A percentile compares a stretch with the other conserved stretches of the same genome.
phyloP scores from a whole-genome alignment of 37 sponge, comb jelly and placozoan genomes.

The Oscarella lobularis region DNA sequence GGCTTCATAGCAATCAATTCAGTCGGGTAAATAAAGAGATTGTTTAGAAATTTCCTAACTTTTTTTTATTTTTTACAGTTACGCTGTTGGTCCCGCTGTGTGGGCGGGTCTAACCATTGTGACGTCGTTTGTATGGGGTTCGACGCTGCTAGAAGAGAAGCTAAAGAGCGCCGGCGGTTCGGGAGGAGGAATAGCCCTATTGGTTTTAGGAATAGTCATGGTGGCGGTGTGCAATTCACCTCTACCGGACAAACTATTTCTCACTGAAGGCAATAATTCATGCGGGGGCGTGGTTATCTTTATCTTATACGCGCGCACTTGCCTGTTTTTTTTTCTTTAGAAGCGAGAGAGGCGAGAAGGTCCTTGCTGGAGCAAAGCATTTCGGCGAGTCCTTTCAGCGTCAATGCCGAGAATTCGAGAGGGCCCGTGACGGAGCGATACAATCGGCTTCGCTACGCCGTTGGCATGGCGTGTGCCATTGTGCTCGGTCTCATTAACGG shows the following conservation, averaged over 20 bases:
- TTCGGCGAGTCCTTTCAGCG: neutral
- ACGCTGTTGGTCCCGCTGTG: conserved; percentile 5
- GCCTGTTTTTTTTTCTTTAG: too few species aligned
- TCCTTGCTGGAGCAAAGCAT: too few species aligned
- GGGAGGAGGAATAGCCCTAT: neutral
- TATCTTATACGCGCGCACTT: neutral
- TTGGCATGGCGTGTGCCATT: neutral
- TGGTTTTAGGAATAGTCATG: neutral
- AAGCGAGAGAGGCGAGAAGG: too few species aligned
- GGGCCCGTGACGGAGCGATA: too few species aligned
- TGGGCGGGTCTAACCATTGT: conserved; percentile 3
- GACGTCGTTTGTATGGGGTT: conserved; percentile 4
- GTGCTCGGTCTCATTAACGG: conserved; percentile 1
- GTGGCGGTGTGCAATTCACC: neutral
- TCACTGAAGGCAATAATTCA: too few species aligned
- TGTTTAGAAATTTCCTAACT: too few species aligned
- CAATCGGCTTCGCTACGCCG: neutral
- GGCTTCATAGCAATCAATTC: conserved; percentile 7
- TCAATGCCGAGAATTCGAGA: neutral
- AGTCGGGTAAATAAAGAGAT: too few species aligned
- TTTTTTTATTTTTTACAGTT: neutral
- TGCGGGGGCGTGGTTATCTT: too few species aligned
- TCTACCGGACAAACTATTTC: neutral
- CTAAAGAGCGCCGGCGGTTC: neutral
- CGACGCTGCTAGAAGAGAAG: neutral